These are phyloP conservation scores for Epicauta chinensis DNA, from an alignment of 1,140 invertebrate genomes.

Conservation along the genomic window DNA sequence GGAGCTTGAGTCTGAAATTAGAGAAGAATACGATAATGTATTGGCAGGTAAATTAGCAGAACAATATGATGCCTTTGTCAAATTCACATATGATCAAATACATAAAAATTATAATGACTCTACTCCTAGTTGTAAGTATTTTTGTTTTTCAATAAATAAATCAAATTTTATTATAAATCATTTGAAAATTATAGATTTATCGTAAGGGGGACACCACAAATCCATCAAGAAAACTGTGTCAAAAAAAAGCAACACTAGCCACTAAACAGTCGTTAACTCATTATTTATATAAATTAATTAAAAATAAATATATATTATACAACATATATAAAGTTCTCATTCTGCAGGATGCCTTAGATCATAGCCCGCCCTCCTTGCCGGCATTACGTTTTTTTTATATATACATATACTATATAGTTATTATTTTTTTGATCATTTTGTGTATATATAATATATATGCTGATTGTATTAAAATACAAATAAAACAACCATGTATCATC, in stretches of 20 bases:
- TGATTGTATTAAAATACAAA: no score
- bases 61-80: slow-evolving; percentile 96
- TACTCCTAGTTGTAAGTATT: slow-evolving; percentile 59
- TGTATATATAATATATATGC: no score
- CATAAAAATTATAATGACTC: slow-evolving; percentile 73
- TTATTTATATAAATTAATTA: slow-evolving; percentile 8
- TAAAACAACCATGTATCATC: background rate
- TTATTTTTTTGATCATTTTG: slow-evolving; percentile 2
- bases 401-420: slow-evolving; percentile 8
- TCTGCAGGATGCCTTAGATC: slow-evolving; percentile 16
- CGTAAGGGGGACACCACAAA: slow-evolving; percentile 23
- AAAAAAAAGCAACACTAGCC: slow-evolving; percentile 2
- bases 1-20: slow-evolving; percentile 84
- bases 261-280: slow-evolving; percentile 15
- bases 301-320: slow-evolving; percentile 1
- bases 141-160: background rate
- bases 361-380: slow-evolving; percentile 16
- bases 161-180: background rate
- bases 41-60: slow-evolving; percentile 88
- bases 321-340: slow-evolving; percentile 11
- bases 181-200: slow-evolving; percentile 36
- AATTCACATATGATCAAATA: slow-evolving; percentile 96
- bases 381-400: slow-evolving; percentile 12
- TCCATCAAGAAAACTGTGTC: background rate
- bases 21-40: slow-evolving; percentile 89